Base-by-base conservation (phyloP, 2,113 vertebrate species). In the Lepisosteus oculatus region DNA sequence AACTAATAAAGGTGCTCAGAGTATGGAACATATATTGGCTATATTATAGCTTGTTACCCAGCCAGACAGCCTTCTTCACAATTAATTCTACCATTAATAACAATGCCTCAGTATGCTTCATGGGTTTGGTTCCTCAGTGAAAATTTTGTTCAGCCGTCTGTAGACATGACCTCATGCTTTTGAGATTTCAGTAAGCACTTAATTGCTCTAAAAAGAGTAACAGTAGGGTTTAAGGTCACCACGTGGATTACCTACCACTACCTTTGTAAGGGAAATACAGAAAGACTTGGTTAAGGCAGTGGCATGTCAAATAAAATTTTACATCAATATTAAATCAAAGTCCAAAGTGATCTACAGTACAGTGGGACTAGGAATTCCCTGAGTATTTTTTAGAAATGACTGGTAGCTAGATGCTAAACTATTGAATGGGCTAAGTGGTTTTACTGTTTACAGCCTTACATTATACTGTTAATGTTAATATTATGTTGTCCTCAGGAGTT, bases 71-170 rank as follows among this genome's bases (percentile, higher is more conserved):
- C 64, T 42, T 55, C n/a, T 51, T 68, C 12, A n/a, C 17, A 29
- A 55, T 61, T 61, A n/a, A 15, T 47, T 2, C 6, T 67, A 61
- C 51, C 29, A 29, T 29, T 29, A 29, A 29, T 29, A 29, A 29
- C 8, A 56, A 61, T n/a, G 12, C n/a, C n/a, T 61, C 14, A 11
- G 44, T 61, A 15, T 11, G 12, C n/a, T 42, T 17, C 61, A 72
- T n/a, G n/a, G 14, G 29, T 64, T 65, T 51, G 41, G 43, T 72
- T 72, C 61, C 64, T 65, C 70, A 73, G 65, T 67, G 72, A 44
- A 56, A 55, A n/a, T 62, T 73, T 63, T 43, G 41, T 15, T 57
- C 43, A 9, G 6, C 8, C 8, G n/a, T 51, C 63, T 13, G 11
- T 45, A 61, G 71, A 67, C 71, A 47, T 67, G 64, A 66, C 64